Percentiles rank a stretch among this genome's conserved stretches.
Conservation (phyloP, 2,888 invertebrate genomes). For the Frankliniella fusca region DNA sequence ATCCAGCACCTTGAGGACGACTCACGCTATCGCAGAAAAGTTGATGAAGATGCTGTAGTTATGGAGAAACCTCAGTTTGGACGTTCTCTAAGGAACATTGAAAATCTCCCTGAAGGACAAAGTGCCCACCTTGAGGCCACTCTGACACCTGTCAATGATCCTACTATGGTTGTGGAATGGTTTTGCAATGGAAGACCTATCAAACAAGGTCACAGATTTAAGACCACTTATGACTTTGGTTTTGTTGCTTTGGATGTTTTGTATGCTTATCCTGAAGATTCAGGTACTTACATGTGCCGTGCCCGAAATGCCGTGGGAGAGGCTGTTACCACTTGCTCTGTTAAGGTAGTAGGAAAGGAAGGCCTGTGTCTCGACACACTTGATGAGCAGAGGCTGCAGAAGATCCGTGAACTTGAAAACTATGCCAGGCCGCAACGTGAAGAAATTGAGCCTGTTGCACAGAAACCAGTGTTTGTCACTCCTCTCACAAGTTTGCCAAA, state of each 20-base stretch:
- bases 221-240: slow-evolving; percentile 95
- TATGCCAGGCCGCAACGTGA: slow-evolving; percentile 71
- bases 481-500: slow-evolving; percentile 81
- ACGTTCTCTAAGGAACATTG: slow-evolving; percentile 76
- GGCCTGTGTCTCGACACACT: slow-evolving; percentile 82
- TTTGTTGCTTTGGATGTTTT: slow-evolving; percentile 94
- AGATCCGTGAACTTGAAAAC: slow-evolving; percentile 80
- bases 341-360: slow-evolving; percentile 79
- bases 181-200: slow-evolving; percentile 91
- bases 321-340: slow-evolving; percentile 87
- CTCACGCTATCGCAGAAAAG: slow-evolving; percentile 66
- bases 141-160: slow-evolving; percentile 93
- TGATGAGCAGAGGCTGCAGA: slow-evolving; percentile 83
- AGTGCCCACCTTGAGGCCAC: slow-evolving; percentile 92
- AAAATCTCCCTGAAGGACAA: slow-evolving; percentile 77
- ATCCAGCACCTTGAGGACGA: slow-evolving; percentile 88
- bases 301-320: slow-evolving; percentile 93
- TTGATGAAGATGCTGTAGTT: slow-evolving; percentile 68
- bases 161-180: slow-evolving; percentile 98
- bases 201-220: slow-evolving; percentile 90
- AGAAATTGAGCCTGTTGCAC: slow-evolving; percentile 70
- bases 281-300: slow-evolving; percentile 94
- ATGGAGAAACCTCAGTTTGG: slow-evolving; percentile 88
- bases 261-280: slow-evolving; percentile 95
- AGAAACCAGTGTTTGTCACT: slow-evolving; percentile 87